Base-by-base conservation (phyloP, 2,797 vertebrate species). In the Eulemur albifrons region DNA sequence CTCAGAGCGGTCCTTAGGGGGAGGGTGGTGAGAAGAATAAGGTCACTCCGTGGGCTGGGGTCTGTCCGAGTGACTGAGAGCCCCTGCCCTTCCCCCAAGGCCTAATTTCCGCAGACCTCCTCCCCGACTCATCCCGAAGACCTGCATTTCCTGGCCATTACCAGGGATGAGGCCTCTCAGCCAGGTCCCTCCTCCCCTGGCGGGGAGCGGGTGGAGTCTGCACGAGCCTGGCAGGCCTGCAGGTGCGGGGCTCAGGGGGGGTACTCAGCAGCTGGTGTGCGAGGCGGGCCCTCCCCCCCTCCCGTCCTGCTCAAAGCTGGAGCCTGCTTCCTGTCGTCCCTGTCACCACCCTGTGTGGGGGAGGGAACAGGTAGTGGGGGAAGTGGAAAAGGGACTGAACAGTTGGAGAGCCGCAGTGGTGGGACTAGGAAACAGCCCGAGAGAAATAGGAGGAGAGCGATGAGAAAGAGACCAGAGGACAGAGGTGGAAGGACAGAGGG, bases 271-370 rank as follows among this genome's bases (percentile, higher is more conserved):
- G 97, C 97, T 97, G 97, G 92, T 88, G 95, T 90, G 77, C 69
- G 32, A 82, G 73, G 81, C 17, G 1, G 59, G 45, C 80, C 96
- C 94, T 77, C 76, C 65, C 88, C 85, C 90, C 88, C 85, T 88
- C 40, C 43, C 91, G 52, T 69, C 93, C 81, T 30, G 90, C 89
- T 95, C 72, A 25, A 32, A 86, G 95, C 93, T 52, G 1, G 63
- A 54, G 95, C 79, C 97, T 97, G 97, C 96, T 98, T 97, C 97
- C 97, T 96, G 96, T 97, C 97, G 32, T 97, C 95, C 83, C 80
- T 91, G 90, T 97, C 97, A 97, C 93, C 95, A 94, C 98, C 70
- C 91, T n/a, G 52, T 70, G 48, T 25, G 10, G 82, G 79, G 90
- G 85, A 94, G 86, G 95, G 90, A 40, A 50, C 86, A 96, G 97